phyloP scores from a whole-genome alignment of 2,113 vertebrate species.

The Copsychus sechellarum region DNA sequence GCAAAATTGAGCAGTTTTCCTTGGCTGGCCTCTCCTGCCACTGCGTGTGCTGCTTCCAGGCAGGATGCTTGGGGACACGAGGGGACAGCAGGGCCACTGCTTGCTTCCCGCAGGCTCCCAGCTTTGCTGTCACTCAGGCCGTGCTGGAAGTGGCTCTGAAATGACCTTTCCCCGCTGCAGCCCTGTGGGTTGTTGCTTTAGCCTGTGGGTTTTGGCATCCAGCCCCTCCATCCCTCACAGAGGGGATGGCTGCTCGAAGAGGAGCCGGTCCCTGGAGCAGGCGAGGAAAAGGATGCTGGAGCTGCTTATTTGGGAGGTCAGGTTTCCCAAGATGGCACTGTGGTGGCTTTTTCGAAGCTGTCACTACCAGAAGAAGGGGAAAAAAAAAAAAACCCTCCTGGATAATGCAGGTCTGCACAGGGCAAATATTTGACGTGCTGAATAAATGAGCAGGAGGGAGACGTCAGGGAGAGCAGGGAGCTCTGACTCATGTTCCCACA shows the following conservation, averaged over 20 bases:
- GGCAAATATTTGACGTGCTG: constrained; percentile 44
- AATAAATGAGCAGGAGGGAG: constrained; percentile 46
- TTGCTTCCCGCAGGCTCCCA: neutral
- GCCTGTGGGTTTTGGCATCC: neutral
- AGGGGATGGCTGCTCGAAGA: neutral
- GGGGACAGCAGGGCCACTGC: neutral
- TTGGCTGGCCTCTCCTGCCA: neutral
- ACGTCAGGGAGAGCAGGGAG: neutral
- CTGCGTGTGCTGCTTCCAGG: neutral
- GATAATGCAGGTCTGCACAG: neutral
- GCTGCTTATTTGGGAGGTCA: neutral
- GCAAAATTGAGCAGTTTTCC: constrained; percentile 23
- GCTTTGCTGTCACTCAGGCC: neutral
- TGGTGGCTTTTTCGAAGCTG: neutral
- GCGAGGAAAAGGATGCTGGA: neutral
- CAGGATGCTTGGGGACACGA: neutral
- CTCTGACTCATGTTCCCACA: constrained; percentile 35
- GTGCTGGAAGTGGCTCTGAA: neutral
- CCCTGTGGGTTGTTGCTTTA: neutral
- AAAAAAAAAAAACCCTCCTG: neutral
- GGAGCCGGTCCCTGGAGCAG: neutral
- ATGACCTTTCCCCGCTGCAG: neutral
- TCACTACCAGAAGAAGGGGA: neutral
- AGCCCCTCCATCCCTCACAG: neutral
- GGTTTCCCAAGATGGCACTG: constrained; percentile 48